Evolutionary conservation across 2,888 invertebrate genomes (phyloP).

Genomic region (Diabrotica balteata): DNA sequence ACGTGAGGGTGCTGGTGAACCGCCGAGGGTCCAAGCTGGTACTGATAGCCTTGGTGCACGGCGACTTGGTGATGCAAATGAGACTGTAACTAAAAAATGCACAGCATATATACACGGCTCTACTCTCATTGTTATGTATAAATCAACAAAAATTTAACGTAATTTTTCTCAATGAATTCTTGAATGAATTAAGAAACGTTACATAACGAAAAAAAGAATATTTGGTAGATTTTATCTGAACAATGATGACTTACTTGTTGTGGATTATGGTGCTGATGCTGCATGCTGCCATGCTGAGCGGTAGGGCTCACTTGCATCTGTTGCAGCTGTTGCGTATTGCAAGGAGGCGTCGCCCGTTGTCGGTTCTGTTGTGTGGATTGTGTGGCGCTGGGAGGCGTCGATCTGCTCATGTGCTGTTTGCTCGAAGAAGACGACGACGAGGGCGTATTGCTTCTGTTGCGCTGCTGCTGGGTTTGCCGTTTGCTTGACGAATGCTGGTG

Average conservation of each 20-base stretch:
- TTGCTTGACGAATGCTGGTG: slow-evolving; percentile 53
- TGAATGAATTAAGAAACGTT: no score
- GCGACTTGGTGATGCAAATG: slow-evolving; percentile 57
- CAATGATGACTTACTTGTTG: slow-evolving; percentile 43
- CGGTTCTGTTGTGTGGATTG: slow-evolving; percentile 44
- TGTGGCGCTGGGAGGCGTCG: slow-evolving; percentile 53
- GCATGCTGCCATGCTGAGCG: slow-evolving; percentile 47
- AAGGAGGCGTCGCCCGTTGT: slow-evolving; percentile 56
- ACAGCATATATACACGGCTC: no score
- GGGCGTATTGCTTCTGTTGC: slow-evolving; percentile 55
- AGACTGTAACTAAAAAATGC: slow-evolving; percentile 43
- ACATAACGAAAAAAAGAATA: no score
- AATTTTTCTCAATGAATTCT: no score
- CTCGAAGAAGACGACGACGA: slow-evolving; percentile 46
- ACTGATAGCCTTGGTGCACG: slow-evolving; percentile 56
- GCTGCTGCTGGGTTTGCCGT: slow-evolving; percentile 53
- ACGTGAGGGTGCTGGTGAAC: slow-evolving; percentile 57
- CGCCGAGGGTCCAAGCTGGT: slow-evolving; percentile 46
- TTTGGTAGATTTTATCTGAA: no score
- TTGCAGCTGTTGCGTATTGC: slow-evolving; percentile 52
- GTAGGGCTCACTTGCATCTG: slow-evolving; percentile 56
- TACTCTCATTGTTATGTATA: no score
- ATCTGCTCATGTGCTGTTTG: slow-evolving; percentile 50
- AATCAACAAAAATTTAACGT: neutral
- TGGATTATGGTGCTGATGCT: slow-evolving; percentile 55